Evolutionary conservation across 2,888 invertebrate genomes (phyloP).

Genomic region (Apodemia duryi): DNA sequence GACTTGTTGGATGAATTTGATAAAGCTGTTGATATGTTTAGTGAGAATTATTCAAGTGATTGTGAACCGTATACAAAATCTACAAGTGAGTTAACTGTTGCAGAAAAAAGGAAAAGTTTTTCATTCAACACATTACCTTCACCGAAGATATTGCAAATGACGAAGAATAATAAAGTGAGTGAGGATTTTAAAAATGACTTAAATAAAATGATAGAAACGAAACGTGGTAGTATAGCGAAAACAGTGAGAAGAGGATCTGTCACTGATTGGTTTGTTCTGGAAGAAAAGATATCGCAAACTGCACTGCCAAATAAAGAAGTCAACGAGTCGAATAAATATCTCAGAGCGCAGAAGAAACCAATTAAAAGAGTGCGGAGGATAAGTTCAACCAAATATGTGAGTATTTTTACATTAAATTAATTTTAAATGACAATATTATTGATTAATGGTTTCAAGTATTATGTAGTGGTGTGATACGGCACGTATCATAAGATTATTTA

Average conservation of each 20-base stretch:
- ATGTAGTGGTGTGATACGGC: neutral
- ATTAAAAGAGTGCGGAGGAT: conserved; percentile 61
- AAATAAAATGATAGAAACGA: conserved; percentile 46
- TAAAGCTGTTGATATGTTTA: conserved; percentile 65
- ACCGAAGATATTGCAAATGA: conserved; percentile 60
- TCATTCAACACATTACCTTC: conserved; percentile 61
- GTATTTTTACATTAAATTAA: conserved; percentile 35
- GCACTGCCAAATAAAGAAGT: conserved; percentile 20
- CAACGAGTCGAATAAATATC: conserved; percentile 53
- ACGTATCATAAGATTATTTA: neutral
- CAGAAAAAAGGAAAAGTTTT: conserved; percentile 58
- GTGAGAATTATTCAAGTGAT: conserved; percentile 67
- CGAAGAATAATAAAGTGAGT: conserved; percentile 55
- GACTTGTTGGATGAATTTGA: conserved; percentile 62
- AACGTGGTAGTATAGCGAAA: conserved; percentile 38
- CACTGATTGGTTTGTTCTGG: conserved; percentile 70
- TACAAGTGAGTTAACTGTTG: conserved; percentile 35
- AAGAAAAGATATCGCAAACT: conserved; percentile 42
- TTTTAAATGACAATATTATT: neutral
- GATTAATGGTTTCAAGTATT: neutral
- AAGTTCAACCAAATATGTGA: conserved; percentile 75
- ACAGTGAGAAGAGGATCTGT: conserved; percentile 59
- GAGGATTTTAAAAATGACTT: conserved; percentile 65
- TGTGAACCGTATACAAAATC: conserved; percentile 65
- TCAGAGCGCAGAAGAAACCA: conserved; percentile 59